phyloP scores from a whole-genome alignment of 2,113 vertebrate species.

The Rutilus rutilus region DNA sequence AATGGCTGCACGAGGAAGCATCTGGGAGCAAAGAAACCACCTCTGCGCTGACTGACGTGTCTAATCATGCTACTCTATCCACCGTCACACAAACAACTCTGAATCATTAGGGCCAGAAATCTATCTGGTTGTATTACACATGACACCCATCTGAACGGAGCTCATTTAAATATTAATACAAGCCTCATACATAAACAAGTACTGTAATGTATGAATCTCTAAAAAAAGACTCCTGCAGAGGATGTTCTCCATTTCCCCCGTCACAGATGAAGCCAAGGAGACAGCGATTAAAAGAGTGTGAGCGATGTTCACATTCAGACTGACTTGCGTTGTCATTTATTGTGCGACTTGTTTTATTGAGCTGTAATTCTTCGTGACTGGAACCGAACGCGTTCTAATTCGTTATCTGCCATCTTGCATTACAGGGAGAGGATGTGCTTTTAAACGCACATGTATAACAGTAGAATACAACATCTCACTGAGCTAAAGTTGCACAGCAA shows the following conservation, averaged over 20 bases:
- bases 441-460: not conserved
- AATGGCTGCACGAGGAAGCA: not conserved
- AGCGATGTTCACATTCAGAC: not conserved
- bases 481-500: not conserved
- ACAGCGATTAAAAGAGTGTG: not conserved
- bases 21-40: not conserved
- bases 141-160: not conserved
- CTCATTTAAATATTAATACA: slow-evolving; percentile 13
- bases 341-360: slow-evolving; percentile 37
- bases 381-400: not conserved
- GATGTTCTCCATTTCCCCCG: not conserved
- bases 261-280: not conserved
- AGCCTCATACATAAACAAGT: slow-evolving; percentile 24
- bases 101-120: slow-evolving; percentile 49
- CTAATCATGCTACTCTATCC: slow-evolving; percentile 19
- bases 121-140: slow-evolving; percentile 43
- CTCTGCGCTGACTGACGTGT: slow-evolving; percentile 24
- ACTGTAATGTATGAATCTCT: slow-evolving; percentile 8
- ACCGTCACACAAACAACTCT: slow-evolving; percentile 42
- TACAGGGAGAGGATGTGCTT: not conserved
- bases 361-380: not conserved
- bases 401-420: slow-evolving; percentile 9
- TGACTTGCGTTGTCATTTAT: slow-evolving; percentile 8
- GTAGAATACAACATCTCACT: not conserved
- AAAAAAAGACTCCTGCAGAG: slow-evolving; percentile 2